Percentiles rank a stretch among this genome's conserved stretches.
Conservation (phyloP, 2,797 vertebrate species). For the Steatocranus sp. region DNA sequence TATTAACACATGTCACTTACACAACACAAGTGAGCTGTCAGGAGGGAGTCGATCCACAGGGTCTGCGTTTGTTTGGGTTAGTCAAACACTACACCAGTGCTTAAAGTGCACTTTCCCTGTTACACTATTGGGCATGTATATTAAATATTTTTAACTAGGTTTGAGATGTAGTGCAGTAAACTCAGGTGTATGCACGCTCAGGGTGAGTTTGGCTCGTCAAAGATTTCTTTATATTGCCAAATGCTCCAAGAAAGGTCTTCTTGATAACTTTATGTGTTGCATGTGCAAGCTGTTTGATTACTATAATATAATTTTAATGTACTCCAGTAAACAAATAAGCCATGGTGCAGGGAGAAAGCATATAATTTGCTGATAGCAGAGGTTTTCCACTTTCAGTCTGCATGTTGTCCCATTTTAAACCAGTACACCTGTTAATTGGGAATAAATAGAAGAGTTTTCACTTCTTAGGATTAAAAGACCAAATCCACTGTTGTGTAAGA, state of each 20-base stretch:
- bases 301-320: neutral
- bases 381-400: neutral
- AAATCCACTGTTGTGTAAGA: neutral
- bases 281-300: neutral
- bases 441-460: neutral
- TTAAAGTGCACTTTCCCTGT: neutral
- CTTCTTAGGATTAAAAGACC: neutral
- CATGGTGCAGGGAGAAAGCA: neutral
- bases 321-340: neutral
- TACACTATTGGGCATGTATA: neutral
- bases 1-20: conserved; percentile 1
- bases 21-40: neutral
- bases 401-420: neutral
- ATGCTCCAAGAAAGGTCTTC: neutral
- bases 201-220: neutral
- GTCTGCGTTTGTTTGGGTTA: neutral
- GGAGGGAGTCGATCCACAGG: neutral
- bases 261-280: neutral
- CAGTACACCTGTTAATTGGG: neutral
- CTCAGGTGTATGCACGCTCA: neutral
- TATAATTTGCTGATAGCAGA: neutral
- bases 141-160: neutral
- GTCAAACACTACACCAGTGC: neutral
- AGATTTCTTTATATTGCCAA: neutral
- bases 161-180: neutral